Evolutionary conservation across 2,888 invertebrate species (phyloP), one percentile per base, ranked within the genome.

Genomic region (Halictus quadricinctus): DNA sequence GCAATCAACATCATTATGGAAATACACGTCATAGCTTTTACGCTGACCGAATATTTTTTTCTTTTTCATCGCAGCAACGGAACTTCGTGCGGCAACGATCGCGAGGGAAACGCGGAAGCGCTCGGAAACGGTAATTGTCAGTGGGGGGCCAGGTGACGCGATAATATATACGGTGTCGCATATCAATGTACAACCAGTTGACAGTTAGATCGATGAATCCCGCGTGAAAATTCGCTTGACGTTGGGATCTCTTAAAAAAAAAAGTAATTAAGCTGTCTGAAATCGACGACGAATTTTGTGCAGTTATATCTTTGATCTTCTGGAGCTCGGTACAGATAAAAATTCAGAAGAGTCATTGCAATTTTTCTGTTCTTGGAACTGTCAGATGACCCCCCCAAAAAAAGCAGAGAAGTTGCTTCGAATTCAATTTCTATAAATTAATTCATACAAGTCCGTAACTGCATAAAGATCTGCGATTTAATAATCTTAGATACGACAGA

Each of bases 61-160:
- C 15, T 29, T 18, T 36, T 10, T 4, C 36, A 36, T 18, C 66
- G 29, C 66, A 36, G 66, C 36, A 36, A 66, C 36, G 36, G 21
- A 36, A 8, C 66, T 66, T 36, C 66, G 36, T 10, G 66, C 66
- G 66, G 6, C 29, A 60, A 25, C 18, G 41, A 69, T 29, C 69
- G 69, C 1, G 21, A 69, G 48, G 50, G 29, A 69, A 69, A 69
- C 69, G 46, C 66, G 48, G 18, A 29, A 48, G 41, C 43, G 69
- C 43, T 43, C 69, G 21, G 41, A 41, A 69, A 69, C 41, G 43
- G 69, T 69, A 69, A 69, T 41, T 69, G 69, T 69, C n/a, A 41
- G 69, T 41, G 69, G 21, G 69, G 69, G 69, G 43, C 21, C 69
- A 69, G 69, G 69, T 69, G 69, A 69, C 69, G 69, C 41, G 69